These are phyloP conservation scores for Pseudachorutes palmiensis DNA, from an alignment of 1,140 invertebrate genomes.

Conservation along the genomic window DNA sequence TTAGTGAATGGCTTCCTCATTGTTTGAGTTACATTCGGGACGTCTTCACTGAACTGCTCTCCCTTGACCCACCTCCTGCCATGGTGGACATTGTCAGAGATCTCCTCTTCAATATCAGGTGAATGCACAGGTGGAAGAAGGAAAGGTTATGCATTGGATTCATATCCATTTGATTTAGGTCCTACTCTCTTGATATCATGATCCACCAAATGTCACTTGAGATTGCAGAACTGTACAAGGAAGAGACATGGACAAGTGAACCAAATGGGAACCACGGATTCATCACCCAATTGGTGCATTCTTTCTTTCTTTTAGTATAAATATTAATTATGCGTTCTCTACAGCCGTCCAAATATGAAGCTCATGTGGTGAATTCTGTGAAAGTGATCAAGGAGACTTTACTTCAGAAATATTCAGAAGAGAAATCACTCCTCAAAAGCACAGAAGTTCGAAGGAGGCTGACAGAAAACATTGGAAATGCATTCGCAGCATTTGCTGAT, in stretches of 20 bases:
- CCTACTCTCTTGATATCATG: slow-evolving; percentile 75
- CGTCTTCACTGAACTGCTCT: slow-evolving; percentile 59
- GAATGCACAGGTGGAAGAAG: too few species aligned
- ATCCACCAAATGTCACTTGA: slow-evolving; percentile 75
- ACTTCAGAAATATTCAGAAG: slow-evolving; percentile 58
- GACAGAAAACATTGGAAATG: slow-evolving; percentile 26
- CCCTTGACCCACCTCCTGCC: slow-evolving; percentile 68
- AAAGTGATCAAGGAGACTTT: slow-evolving; percentile 79
- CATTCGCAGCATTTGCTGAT: slow-evolving; percentile 31
- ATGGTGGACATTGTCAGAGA: slow-evolving; percentile 71
- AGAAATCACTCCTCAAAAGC: slow-evolving; percentile 58
- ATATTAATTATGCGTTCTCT: not conserved
- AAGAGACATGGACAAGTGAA: slow-evolving; percentile 82
- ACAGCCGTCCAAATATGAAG: slow-evolving; percentile 75
- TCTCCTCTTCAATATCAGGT: slow-evolving; percentile 74
- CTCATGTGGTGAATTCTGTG: slow-evolving; percentile 70
- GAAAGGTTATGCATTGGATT: too few species aligned
- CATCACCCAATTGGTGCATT: slow-evolving; percentile 66
- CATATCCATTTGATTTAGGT: slow-evolving; percentile 43
- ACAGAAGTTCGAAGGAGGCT: slow-evolving; percentile 27
- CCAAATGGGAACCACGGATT: slow-evolving; percentile 70
- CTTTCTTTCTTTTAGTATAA: not conserved
- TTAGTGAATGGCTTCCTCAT: slow-evolving; percentile 64
- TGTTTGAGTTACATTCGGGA: slow-evolving; percentile 63
- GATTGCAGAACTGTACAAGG: slow-evolving; percentile 62